phyloP scores from a whole-genome alignment of 37 sponge, comb jelly and placozoan species.

The Aphrocallistes beatrix region DNA sequence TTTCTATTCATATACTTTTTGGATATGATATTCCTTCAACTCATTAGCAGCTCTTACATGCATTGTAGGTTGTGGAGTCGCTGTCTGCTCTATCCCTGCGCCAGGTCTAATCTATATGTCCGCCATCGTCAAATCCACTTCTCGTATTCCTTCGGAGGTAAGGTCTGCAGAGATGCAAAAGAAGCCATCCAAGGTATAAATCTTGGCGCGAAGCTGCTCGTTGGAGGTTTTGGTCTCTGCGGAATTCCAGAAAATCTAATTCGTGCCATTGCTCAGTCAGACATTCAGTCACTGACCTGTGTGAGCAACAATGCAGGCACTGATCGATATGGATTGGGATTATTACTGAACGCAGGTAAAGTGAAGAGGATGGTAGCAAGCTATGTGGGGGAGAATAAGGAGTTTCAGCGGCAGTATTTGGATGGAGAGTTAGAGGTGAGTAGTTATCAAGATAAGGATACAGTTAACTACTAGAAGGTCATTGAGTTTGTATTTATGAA shows the following conservation, averaged over 20 bases:
- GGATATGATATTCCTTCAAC: too few species aligned
- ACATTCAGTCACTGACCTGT: conserved; percentile 43
- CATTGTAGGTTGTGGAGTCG: too few species aligned
- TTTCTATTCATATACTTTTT: too few species aligned
- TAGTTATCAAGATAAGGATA: too few species aligned
- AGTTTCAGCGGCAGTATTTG: conserved; percentile 86
- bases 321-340: conserved; percentile 24
- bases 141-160: too few species aligned
- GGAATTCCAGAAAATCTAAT: conserved; percentile 97
- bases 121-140: too few species aligned
- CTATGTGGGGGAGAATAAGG: conserved; percentile 87
- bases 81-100: too few species aligned
- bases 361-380: conserved; percentile 77
- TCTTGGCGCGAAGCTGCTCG: conserved; percentile 60
- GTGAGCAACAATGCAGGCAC: conserved; percentile 90
- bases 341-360: conserved; percentile 36
- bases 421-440: conserved; percentile 85
- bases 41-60: too few species aligned
- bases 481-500: too few species aligned
- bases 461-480: too few species aligned
- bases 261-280: conserved; percentile 41
- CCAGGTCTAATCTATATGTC: too few species aligned
- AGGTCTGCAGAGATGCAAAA: conserved; percentile 39
- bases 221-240: conserved; percentile 92
- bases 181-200: conserved; percentile 58